Percentiles rank a stretch among this genome's conserved stretches.
Evolutionary conservation across 2,797 vertebrate species (phyloP).

Genomic region (Sebastes nivosus): DNA sequence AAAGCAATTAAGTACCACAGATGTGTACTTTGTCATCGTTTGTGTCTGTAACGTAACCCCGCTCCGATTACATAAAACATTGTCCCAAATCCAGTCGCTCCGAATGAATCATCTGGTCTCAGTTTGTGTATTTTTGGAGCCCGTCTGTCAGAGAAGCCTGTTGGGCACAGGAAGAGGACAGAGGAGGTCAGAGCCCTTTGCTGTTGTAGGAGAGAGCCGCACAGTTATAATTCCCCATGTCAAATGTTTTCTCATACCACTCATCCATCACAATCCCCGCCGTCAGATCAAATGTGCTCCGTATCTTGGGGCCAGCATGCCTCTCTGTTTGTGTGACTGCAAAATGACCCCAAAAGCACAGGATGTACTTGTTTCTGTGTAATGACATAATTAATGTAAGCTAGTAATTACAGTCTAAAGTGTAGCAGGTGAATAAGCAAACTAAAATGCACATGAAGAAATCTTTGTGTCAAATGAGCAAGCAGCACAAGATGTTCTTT

Average conservation of each 20-base stretch:
- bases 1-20: background rate
- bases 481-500: background rate
- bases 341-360: slow-evolving; percentile 31
- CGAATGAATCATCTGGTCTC: slow-evolving; percentile 44
- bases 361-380: background rate
- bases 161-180: slow-evolving; percentile 13
- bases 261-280: slow-evolving; percentile 43
- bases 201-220: slow-evolving; percentile 17
- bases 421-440: background rate
- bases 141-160: slow-evolving; percentile 30
- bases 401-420: background rate
- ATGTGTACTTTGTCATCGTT: slow-evolving; percentile 5
- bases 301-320: background rate
- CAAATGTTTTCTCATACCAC: slow-evolving; percentile 20
- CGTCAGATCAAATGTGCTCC: slow-evolving; percentile 20
- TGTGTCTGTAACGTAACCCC: slow-evolving; percentile 2
- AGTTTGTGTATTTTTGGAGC: slow-evolving; percentile 54
- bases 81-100: slow-evolving; percentile 36
- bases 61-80: slow-evolving; percentile 34
- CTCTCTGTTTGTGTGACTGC: background rate
- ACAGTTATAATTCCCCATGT: slow-evolving; percentile 19
- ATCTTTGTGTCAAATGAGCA: background rate
- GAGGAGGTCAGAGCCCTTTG: slow-evolving; percentile 38
- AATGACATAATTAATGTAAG: background rate
- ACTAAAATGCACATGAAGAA: background rate